Base-by-base conservation (phyloP, 64 coral and sea anemone species). In the Cladopsammia gracilis region DNA sequence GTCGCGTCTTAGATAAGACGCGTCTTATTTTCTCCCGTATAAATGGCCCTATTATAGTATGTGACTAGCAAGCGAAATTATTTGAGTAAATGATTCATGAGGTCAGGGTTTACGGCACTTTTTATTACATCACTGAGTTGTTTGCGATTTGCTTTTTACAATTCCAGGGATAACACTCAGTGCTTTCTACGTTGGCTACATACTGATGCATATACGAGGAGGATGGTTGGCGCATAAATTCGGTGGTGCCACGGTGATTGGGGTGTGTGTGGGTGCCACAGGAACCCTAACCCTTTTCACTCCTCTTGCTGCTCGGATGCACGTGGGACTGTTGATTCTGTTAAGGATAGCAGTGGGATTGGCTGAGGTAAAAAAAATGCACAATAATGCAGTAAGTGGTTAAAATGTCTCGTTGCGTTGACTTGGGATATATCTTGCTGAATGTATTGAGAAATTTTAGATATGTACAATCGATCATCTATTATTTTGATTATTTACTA, bases 101-200 rank as follows among this genome's bases (percentile, higher is more conserved):
- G n/a, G n/a, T n/a, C n/a, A n/a, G n/a, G n/a, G 13, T 62, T 64
- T 19, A 14, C 4, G 18, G 6, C 61, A 19, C 4, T 19, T 20
- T 19, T 5, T 64, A 7, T 13, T 57, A 57, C 13, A 57, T 5
- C 19, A 18, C 5, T 64, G 9, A 64, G 13, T 18, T 5, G 14
- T 64, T 15, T 15, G 5, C 61, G 18, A 18, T 64, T 64, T 2
- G 10, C 14, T 19, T 43, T 4, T 5, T 43, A 9, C 72, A 48
- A 4, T 50, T 5, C 15, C 65, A 98, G 96, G 92, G 10, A 81
- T 98, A 45, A 57, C 88, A 65, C 81, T 96, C 13, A 83, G 94
- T 75, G 57, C 94, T 15, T 96, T 96, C 43, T 96, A 92, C 67
- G 83, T 88, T 82, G 94, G 94, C 0, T 96, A 96, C 69, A 92